A percentile compares a stretch with the other conserved stretches of the same genome.
Conservation (phyloP, 2,113 vertebrate genomes). For the Boulengeromyrus knoepffleri region DNA sequence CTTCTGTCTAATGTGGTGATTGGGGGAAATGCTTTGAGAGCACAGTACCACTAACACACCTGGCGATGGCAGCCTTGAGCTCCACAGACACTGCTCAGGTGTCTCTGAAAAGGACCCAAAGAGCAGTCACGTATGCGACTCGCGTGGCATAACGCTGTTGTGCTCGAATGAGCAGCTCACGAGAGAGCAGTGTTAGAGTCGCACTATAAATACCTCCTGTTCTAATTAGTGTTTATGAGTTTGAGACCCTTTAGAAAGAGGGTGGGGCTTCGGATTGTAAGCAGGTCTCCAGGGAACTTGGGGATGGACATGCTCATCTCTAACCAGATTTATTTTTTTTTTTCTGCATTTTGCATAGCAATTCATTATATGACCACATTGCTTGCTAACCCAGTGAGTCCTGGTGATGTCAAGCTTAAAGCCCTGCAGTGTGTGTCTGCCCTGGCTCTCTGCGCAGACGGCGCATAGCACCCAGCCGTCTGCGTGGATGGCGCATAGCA, state of each 20-base stretch:
- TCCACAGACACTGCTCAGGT: not conserved
- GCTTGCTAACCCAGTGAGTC: not conserved
- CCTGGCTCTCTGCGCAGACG: not conserved
- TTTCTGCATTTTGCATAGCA: not conserved
- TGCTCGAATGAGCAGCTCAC: not conserved
- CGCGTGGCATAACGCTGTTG: not conserved
- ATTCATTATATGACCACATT: not conserved
- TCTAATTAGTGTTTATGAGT: conserved; percentile 26
- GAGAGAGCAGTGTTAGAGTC: conserved; percentile 6
- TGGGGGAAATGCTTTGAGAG: not conserved
- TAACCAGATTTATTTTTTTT: not conserved
- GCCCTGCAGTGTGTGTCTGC: not conserved
- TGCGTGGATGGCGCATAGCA: not conserved
- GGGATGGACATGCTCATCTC: not conserved
- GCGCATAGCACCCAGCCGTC: not conserved
- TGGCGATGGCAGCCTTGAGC: not conserved
- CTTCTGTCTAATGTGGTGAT: not conserved
- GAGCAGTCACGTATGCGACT: not conserved
- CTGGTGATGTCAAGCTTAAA: not conserved
- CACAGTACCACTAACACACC: not conserved
- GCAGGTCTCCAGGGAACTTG: not conserved
- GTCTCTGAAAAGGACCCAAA: not conserved
- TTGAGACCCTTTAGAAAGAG: not conserved
- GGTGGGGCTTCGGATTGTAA: not conserved
- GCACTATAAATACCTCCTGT: conserved; percentile 14